Evolutionary conservation across 2,797 vertebrate genomes (phyloP), one percentile per base, ranked within the genome.

Genomic region (Sitta carolinensis): DNA sequence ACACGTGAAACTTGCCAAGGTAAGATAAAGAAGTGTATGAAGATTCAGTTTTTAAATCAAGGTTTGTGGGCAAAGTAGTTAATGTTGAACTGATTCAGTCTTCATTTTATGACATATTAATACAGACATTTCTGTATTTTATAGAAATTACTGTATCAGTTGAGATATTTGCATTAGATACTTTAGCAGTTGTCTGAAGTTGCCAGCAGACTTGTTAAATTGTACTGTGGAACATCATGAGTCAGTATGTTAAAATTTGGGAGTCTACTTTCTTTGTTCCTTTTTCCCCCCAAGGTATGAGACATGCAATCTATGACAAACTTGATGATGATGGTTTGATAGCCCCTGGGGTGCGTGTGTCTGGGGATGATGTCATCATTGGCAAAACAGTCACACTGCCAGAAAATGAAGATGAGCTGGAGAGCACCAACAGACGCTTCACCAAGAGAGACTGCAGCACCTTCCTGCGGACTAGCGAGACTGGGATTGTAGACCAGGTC

Each of bases 291-390:
- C 5, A 78, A 99, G 99, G 99, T 51, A 99, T 99, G 99, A 98
- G 99, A 58, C 99, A 99, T 5, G 99, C 99, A 47, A 99, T 99
- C 95, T 99, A 99, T 30, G 99, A 99, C 87, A 99, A 99, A 94
- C 97, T 99, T 79, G 99, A 99, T 15, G 99, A 99, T 16, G 99
- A 99, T 50, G 99, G 99, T 7, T 98, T 99, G 95, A 99, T 99
- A 14, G 99, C 99, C 5, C 99, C 99, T 0, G 99, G 99, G 2
- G 99, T 99, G 2, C 98, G 99, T 18, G 99, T 99, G 36, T 99
- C 99, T 2, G 99, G 99, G 2, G 99, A 99, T 78, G 99, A 99
- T 23, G 99, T 99, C 84, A 99, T 99, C 92, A 99, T 99, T 45
- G 99, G 99, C 48, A 99, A 99, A 96, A 99, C 99, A 1, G 99